Conservation (phyloP, 2,113 vertebrate genomes). For the Dromas ardeola region DNA sequence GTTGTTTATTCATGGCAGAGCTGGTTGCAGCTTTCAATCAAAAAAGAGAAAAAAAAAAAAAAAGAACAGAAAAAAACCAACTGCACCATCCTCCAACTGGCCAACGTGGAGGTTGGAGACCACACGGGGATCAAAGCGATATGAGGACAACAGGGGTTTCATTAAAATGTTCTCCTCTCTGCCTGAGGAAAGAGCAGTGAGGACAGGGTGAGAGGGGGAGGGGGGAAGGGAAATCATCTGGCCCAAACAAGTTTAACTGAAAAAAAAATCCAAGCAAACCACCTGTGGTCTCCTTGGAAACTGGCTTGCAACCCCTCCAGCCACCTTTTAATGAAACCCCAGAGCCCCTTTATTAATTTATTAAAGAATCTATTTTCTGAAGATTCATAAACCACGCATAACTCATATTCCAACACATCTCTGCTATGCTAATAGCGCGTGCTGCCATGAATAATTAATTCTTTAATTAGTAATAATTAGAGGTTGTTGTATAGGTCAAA, state of each 20-base stretch:
- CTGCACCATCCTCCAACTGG: conserved; percentile 77
- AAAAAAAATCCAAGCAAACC: conserved; percentile 83
- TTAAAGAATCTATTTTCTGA: conserved; percentile 91
- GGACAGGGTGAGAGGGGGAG: conserved; percentile 78
- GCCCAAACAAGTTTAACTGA: conserved; percentile 88
- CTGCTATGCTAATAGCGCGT: conserved; percentile 83
- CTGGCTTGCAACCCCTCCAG: conserved; percentile 89
- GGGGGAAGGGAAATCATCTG: conserved; percentile 84
- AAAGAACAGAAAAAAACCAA: neutral
- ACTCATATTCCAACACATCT: conserved; percentile 84
- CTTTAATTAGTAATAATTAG: conserved; percentile 90
- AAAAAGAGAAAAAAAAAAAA: neutral
- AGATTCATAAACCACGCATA: conserved; percentile 87
- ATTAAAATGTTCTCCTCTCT: conserved; percentile 86
- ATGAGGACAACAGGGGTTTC: conserved; percentile 90
- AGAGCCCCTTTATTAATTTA: conserved; percentile 92
- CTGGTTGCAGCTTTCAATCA: conserved; percentile 74
- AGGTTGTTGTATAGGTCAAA: conserved; percentile 84
- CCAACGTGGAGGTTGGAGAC: conserved; percentile 78
- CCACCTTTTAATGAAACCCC: conserved; percentile 97
- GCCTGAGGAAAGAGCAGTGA: conserved; percentile 85
- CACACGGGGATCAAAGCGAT: conserved; percentile 86
- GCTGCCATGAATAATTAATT: conserved; percentile 87
- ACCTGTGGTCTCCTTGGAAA: conserved; percentile 94
- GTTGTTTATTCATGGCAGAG: conserved; percentile 79